Conservation (phyloP, 2,113 vertebrate species). For the Ardeotis arabs region DNA sequence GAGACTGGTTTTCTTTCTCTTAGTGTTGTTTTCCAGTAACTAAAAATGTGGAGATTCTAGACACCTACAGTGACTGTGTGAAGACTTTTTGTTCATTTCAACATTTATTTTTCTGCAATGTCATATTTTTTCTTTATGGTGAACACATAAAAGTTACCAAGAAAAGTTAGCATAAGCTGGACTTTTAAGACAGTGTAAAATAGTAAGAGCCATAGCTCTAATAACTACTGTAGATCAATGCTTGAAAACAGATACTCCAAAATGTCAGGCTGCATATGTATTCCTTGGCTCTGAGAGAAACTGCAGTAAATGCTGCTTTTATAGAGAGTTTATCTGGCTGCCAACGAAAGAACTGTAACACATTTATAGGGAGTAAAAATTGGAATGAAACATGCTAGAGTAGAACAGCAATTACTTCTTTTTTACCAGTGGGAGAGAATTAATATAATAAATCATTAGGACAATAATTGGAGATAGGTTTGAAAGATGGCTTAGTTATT, state of each 20-base stretch:
- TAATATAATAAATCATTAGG: constrained; percentile 65
- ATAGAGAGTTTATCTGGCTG: constrained; percentile 51
- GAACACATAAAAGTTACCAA: constrained; percentile 33
- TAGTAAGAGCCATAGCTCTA: constrained; percentile 63
- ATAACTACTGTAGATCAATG: constrained; percentile 62
- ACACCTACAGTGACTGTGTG: background rate
- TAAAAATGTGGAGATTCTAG: background rate
- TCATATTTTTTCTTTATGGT: constrained; percentile 37
- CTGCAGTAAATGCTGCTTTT: constrained; percentile 73
- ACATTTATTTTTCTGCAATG: constrained; percentile 48
- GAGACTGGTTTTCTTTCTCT: constrained; percentile 15
- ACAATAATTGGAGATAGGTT: constrained; percentile 38
- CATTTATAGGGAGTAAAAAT: constrained; percentile 66
- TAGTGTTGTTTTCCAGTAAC: background rate
- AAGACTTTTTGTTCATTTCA: constrained; percentile 14
- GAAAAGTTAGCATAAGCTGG: constrained; percentile 38
- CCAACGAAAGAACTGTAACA: constrained; percentile 65
- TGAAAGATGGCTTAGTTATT: constrained; percentile 34
- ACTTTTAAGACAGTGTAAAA: constrained; percentile 44
- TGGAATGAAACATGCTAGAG: constrained; percentile 53
- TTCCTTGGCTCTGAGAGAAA: constrained; percentile 70
- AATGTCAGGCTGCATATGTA: constrained; percentile 67
- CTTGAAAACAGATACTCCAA: constrained; percentile 67
- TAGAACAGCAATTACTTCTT: constrained; percentile 57
- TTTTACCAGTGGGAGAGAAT: constrained; percentile 45